Conservation (phyloP, 1,140 invertebrate genomes). For the Theocolax elegans region DNA sequence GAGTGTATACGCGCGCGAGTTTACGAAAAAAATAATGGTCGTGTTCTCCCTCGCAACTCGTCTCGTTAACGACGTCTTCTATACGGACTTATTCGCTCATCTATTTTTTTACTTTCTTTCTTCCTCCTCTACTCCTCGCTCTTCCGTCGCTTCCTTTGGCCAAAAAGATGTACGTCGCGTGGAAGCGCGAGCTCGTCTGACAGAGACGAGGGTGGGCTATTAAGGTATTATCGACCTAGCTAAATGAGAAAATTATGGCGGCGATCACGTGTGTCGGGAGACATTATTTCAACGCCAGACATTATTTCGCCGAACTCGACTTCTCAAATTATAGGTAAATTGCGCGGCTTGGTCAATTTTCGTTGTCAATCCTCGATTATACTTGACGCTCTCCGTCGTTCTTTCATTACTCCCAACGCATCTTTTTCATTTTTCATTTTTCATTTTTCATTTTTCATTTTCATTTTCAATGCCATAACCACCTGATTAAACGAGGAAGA, state of each 20-base stretch:
- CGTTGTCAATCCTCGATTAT: not conserved
- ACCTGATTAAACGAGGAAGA: too few species aligned
- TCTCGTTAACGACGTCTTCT: not conserved
- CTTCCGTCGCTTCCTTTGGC: not conserved
- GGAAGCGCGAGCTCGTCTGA: slow-evolving; percentile 28
- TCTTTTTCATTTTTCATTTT: too few species aligned
- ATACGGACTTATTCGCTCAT: too few species aligned
- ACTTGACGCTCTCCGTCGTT: too few species aligned
- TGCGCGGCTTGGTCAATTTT: not conserved
- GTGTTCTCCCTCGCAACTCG: too few species aligned
- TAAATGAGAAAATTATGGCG: slow-evolving; percentile 29
- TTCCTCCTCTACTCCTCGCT: not conserved
- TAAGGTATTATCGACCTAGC: slow-evolving; percentile 55
- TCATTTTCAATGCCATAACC: too few species aligned
- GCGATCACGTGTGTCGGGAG: not conserved
- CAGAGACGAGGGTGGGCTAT: slow-evolving; percentile 58
- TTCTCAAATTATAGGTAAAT: slow-evolving; percentile 22
- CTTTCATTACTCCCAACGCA: too few species aligned
- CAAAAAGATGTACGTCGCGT: too few species aligned
- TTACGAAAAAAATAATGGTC: slow-evolving; percentile 21
- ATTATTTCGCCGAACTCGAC: not conserved
- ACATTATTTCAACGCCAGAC: not conserved
- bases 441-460: too few species aligned
- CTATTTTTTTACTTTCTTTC: too few species aligned
- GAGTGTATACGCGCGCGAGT: slow-evolving; percentile 23